phyloP scores from a whole-genome alignment of 2,113 vertebrate genomes.

The Halcyon senegalensis region DNA sequence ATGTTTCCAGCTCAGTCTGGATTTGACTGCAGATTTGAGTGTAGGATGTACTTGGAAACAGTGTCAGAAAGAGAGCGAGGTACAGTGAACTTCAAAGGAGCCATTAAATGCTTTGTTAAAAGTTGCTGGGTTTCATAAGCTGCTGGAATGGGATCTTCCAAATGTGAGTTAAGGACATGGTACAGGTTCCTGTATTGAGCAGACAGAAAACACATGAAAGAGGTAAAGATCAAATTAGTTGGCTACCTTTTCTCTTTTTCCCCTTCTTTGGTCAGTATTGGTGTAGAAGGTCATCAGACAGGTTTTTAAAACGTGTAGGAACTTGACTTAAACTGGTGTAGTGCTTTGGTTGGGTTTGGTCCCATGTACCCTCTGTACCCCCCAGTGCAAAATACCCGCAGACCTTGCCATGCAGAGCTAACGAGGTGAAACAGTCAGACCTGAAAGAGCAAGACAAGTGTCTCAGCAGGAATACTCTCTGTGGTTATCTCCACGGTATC shows the following conservation, averaged over 20 bases:
- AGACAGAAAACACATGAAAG: background rate
- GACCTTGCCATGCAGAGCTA: background rate
- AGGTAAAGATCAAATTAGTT: background rate
- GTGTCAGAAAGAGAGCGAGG: background rate
- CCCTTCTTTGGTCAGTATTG: background rate
- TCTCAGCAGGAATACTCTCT: background rate
- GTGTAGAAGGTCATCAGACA: background rate
- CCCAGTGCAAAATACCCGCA: background rate
- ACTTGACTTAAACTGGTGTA: background rate
- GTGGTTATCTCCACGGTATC: fast-evolving
- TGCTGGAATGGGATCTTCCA: background rate
- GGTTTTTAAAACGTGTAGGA: background rate
- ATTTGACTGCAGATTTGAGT: background rate
- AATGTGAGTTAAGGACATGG: background rate
- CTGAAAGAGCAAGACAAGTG: background rate
- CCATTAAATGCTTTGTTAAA: background rate
- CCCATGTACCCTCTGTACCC: background rate
- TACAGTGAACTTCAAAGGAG: background rate
- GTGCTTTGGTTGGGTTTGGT: background rate
- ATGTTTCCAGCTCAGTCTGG: background rate
- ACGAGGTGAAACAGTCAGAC: background rate
- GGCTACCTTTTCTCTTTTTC: background rate
- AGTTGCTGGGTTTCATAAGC: background rate
- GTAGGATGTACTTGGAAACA: background rate
- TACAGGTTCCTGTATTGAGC: background rate